Base-by-base conservation (phyloP, 2,888 invertebrate genomes). In the Polydrusus cervinus region DNA sequence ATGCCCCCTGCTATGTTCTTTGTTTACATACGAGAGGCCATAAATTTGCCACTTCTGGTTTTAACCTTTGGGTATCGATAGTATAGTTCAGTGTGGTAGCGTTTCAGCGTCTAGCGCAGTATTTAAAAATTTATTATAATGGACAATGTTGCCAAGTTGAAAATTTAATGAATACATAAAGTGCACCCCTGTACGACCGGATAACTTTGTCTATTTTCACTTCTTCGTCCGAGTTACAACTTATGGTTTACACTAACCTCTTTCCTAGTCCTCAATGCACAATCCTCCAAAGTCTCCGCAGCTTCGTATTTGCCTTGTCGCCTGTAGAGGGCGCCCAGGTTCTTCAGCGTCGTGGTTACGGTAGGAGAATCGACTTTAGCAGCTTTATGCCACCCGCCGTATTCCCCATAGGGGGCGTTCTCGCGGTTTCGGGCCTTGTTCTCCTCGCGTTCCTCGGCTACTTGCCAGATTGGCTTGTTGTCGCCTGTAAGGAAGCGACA, bases 301-400 rank as follows among this genome's bases (percentile, higher is more conserved):
- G 99, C 99, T 88, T 99, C 98, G 88, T 97, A 99, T 90, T 99
- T 99, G 82, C 99, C 98, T 89, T 99, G 99, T 79, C 99, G 92
- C 84, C 99, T 92, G 89, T 99, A 99, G 61, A 99, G 92, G 20
- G 99, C 98, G 78, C 98, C 98, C 75, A 99, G 90, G 89, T 99
- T 99, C 90, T 98, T 99, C 79, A 99, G 89, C 0, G 99, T 99
- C 18, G 99, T 99, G 16, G 98, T 97, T 47, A 98, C 97, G 0
- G 98, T 98, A 0, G 98, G 97, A 1, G 97, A 97, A 87, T 98
- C 98, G 78, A 98, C 97, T 90, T 98, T 98, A 62, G 98, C 97
- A 68, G 98, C 97, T 88, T 98, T 98, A 87, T 98, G 98, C 98
- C 98, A 98, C 20, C 97, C 97, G 14, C 97, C 97, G 84, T 96